Evolutionary conservation across 2,797 vertebrate species (phyloP).

Genomic region (Sebastes kiyomatsui): DNA sequence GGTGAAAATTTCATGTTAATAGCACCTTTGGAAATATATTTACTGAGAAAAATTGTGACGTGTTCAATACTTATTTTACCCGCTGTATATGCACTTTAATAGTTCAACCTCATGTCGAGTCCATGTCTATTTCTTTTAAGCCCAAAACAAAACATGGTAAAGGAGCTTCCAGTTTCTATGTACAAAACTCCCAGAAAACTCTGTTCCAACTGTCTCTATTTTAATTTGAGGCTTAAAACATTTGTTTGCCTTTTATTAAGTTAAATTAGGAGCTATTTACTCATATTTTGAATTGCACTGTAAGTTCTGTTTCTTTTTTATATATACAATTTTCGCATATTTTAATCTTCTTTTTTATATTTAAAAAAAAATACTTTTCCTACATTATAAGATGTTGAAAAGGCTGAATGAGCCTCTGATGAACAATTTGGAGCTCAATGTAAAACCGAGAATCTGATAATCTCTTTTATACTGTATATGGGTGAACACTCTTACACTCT

Average conservation of each 20-base stretch:
- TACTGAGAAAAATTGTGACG: no score
- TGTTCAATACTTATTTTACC: no score
- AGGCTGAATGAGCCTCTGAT: background rate
- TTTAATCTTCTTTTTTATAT: background rate
- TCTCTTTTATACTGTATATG: no score
- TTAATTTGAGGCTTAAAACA: no score
- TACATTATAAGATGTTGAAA: no score
- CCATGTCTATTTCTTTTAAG: background rate
- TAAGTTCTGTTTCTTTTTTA: background rate
- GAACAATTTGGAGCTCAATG: background rate
- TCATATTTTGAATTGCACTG: background rate
- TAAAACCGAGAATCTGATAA: background rate
- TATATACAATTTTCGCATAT: no score
- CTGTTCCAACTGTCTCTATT: no score
- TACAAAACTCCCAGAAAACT: background rate
- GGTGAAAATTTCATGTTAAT: no score
- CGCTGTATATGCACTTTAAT: background rate
- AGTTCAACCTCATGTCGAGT: background rate
- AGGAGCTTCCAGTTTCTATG: background rate
- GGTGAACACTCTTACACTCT: no score
- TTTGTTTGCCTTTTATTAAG: no score
- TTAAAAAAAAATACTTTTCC: background rate
- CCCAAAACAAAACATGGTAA: background rate
- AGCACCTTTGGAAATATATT: no score
- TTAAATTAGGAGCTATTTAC: background rate